Percentiles rank a stretch among this genome's conserved stretches.
These are phyloP conservation scores for Gobio occitaniae DNA, from an alignment of 2,797 vertebrate genomes.

Conservation along the genomic window DNA sequence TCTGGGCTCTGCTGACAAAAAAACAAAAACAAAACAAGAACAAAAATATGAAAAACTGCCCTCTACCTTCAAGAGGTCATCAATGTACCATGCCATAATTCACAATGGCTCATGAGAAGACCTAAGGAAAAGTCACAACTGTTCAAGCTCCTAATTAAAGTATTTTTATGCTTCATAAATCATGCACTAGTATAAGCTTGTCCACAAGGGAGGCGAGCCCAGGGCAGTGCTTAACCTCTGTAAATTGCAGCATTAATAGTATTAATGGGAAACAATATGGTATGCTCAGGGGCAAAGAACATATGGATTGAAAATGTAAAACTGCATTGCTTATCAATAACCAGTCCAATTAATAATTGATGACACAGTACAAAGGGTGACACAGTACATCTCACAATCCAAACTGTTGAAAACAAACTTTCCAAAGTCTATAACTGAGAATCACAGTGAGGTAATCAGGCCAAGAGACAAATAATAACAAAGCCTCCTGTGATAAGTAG, in stretches of 20 bases:
- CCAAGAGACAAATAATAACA: slow-evolving; percentile 44
- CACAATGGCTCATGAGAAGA: slow-evolving; percentile 32
- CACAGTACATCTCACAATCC: not conserved
- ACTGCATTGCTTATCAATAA: slow-evolving; percentile 12
- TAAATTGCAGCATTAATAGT: slow-evolving; percentile 44
- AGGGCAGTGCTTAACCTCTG: slow-evolving; percentile 24
- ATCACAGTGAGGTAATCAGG: slow-evolving; percentile 32
- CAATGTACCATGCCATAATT: slow-evolving; percentile 23
- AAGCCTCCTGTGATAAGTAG: slow-evolving; percentile 31
- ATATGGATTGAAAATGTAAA: slow-evolving; percentile 28
- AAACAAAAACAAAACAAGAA: slow-evolving; percentile 45
- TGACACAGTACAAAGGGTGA: not conserved
- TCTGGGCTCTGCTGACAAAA: slow-evolving; percentile 85
- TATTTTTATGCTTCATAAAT: slow-evolving; percentile 52
- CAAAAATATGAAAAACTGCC: slow-evolving; percentile 45
- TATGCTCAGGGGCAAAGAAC: slow-evolving; percentile 16
- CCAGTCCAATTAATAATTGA: slow-evolving; percentile 9
- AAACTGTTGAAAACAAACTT: not conserved
- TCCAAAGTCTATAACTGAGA: not conserved
- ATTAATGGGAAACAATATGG: slow-evolving; percentile 30
- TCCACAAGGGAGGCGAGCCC: slow-evolving; percentile 23
- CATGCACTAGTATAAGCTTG: slow-evolving; percentile 43
- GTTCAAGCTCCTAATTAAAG: slow-evolving; percentile 40
- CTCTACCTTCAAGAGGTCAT: slow-evolving; percentile 21
- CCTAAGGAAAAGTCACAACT: slow-evolving; percentile 23